Evolutionary conservation across 2,797 vertebrate genomes (phyloP), one percentile per base, ranked within the genome.

Genomic region (Nothura maculosa): DNA sequence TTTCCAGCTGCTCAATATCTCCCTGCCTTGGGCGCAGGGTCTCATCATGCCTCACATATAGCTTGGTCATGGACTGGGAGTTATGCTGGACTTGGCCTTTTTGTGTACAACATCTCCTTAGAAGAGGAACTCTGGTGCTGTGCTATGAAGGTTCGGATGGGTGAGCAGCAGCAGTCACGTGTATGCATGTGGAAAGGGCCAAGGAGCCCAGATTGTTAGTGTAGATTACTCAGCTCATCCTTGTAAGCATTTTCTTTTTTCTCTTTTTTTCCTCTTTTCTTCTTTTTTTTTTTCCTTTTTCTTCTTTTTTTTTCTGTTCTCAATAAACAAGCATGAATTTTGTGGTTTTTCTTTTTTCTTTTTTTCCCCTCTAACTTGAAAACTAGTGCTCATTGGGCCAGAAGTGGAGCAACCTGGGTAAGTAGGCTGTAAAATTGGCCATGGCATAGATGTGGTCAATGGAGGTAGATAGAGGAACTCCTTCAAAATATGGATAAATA

Each of bases 101-200:
- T 54, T 30, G 28, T 54, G 52, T 30, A 30, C 52, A 10, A 27
- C 27, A 30, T 54, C 52, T 54, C 28, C 28, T 18, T n/a, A 30
- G 2, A 52, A 45, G 45, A 72, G 21, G 4, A 81, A 5, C 19
- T n/a, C 50, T 47, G 13, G 4, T 67, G 54, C 30, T 72, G 30
- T 40, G n/a, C 40, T 68, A 1, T 4, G 6, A 55, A 43, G 34
- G 24, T 34, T 85, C 15, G 16, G 28, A 10, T 18, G 48, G 30
- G 43, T 68, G 40, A 92, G 40, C 73, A 69, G 50, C 54, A 58
- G 1, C 13, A 34, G 12, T 25, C 48, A 22, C 47, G 19, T 40
- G 28, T 1, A 8, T 45, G 34, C 58, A 62, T 54, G 38, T 0
- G 0, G 47, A 32, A 47, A 63, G 52, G 52, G 52, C 52, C 17